Evolutionary conservation across 2,888 invertebrate species (phyloP), one percentile per base, ranked within the genome.

Genomic region (Amblyjoppa fuscipennis): DNA sequence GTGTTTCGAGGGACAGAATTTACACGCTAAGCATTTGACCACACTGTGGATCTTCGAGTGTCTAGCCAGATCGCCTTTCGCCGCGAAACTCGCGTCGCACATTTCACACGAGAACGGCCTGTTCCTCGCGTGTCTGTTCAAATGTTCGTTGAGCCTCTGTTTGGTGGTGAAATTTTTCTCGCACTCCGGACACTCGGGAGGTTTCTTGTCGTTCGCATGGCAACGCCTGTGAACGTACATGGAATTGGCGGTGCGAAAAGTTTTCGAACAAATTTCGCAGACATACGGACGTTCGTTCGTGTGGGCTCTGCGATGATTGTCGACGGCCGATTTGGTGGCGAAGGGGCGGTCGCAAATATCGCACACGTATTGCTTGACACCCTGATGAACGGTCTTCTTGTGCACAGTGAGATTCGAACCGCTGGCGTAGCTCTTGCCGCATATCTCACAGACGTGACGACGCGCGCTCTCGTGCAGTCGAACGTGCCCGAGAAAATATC

Each of bases 271-370:
- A 81, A 38, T 93, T 91, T 88, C 95, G 95, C 7, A 90, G 93
- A 68, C 91, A 92, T 83, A 88, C 87, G 87, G 95, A 25, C 49
- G 31, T 68, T 78, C n/a, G 28, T 25, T 68, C 0, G 94, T 93
- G 89, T 96, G 96, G 11, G 95, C 94, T 28, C 93, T 94, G 76
- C 93, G 87, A 90, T 96, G 96, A 86, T 96, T 95, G 20, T 94
- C 94, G 59, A 95, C 93, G 20, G 95, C 95, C 1, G 93, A 91
- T 86, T 94, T 94, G 5, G 95, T 94, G 0, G 95, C 93, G 91
- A 96, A 96, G 5, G 92, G 89, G 59, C 94, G 94, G 9, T 89
- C 89, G 91, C 96, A 96, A 2, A 92, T 79, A 6, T 92, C 90
- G 91, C 96, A 96, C 7, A 89, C 85, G 91, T 95, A 95, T 3